These are phyloP conservation scores for Falco biarmicus DNA, from an alignment of 2,797 vertebrate species.

Conservation along the genomic window DNA sequence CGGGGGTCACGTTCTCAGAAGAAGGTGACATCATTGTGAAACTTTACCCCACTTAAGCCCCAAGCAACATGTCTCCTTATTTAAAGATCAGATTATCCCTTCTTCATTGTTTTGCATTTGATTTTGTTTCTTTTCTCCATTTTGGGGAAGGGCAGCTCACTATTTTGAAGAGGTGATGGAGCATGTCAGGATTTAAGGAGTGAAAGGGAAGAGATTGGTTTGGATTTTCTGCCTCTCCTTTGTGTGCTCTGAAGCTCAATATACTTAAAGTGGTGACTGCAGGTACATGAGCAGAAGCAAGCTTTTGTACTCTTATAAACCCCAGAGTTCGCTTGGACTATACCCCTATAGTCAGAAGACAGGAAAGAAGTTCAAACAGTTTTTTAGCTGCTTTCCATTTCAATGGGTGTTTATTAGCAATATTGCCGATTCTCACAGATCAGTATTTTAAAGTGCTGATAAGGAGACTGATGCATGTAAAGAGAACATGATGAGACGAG, in stretches of 20 bases:
- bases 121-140: slow-evolving; percentile 84
- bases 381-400: slow-evolving; percentile 72
- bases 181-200: slow-evolving; percentile 87
- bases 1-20: slow-evolving; percentile 74
- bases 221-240: slow-evolving; percentile 82
- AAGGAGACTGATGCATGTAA: not conserved
- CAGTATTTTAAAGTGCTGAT: slow-evolving; percentile 41
- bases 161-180: slow-evolving; percentile 90
- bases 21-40: slow-evolving; percentile 89
- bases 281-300: slow-evolving; percentile 77
- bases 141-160: slow-evolving; percentile 82
- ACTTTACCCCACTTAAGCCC: slow-evolving; percentile 82
- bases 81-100: slow-evolving; percentile 91
- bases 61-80: slow-evolving; percentile 86
- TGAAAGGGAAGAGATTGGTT: slow-evolving; percentile 85
- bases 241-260: slow-evolving; percentile 81
- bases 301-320: slow-evolving; percentile 75
- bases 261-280: slow-evolving; percentile 79
- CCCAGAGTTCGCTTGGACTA: slow-evolving; percentile 57
- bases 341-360: slow-evolving; percentile 58
- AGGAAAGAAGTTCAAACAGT: slow-evolving; percentile 69
- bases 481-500: not conserved
- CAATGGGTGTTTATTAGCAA: slow-evolving; percentile 65
- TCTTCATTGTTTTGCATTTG: slow-evolving; percentile 83
- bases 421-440: slow-evolving; percentile 34